A percentile compares a stretch with the other conserved stretches of the same genome.
These are phyloP conservation scores for Microtus agrestis DNA, from an alignment of 2,797 vertebrate species.

Conservation along the genomic window DNA sequence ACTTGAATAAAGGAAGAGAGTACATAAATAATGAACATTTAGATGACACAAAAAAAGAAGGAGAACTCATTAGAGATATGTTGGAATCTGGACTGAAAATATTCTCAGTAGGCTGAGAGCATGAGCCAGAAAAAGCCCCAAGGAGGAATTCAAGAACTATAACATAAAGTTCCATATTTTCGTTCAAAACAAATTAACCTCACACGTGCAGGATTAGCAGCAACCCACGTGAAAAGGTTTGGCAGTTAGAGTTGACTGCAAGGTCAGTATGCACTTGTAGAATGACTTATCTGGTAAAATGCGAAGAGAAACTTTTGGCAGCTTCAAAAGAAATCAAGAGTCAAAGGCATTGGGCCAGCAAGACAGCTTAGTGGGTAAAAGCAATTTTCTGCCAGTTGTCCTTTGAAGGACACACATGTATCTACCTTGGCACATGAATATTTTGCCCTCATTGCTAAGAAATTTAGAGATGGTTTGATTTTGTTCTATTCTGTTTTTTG, in stretches of 20 bases:
- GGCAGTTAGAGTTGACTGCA: constrained; percentile 69
- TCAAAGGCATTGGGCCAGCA: neutral
- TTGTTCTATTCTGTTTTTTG: neutral
- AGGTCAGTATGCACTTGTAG: constrained; percentile 69
- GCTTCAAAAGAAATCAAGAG: constrained; percentile 46
- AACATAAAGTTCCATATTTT: constrained; percentile 73
- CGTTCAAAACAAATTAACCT: constrained; percentile 62
- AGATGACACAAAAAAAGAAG: neutral
- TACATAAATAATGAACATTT: neutral
- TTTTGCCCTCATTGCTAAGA: neutral
- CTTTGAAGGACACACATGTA: neutral
- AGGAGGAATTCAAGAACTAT: constrained; percentile 61
- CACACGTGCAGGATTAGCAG: constrained; percentile 68
- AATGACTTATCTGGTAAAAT: constrained; percentile 62
- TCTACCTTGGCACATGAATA: neutral
- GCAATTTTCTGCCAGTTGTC: neutral
- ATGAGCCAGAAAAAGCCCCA: constrained; percentile 60
- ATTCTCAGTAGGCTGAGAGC: constrained; percentile 54
- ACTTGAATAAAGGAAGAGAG: constrained; percentile 45
- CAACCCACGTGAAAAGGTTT: constrained; percentile 67
- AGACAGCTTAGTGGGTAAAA: neutral
- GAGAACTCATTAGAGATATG: constrained; percentile 32
- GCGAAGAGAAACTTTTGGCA: constrained; percentile 43
- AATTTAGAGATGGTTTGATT: neutral
- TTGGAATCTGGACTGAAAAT: constrained; percentile 55